Base-by-base conservation (phyloP, 2,113 vertebrate species). In the Otis tarda region DNA sequence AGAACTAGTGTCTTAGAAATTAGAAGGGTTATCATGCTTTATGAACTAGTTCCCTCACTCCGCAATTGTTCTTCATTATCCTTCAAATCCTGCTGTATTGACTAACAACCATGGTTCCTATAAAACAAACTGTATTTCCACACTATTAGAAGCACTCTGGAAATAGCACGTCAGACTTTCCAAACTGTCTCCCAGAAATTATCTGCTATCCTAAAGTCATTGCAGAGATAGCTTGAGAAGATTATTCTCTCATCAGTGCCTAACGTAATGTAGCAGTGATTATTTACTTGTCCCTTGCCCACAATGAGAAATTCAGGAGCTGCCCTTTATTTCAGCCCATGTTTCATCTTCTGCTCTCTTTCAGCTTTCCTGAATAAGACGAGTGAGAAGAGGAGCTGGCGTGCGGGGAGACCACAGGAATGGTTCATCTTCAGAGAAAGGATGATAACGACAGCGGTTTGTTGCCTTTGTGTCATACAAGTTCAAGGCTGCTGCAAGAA, bases 331-430 rank as follows among this genome's bases (percentile, higher is more conserved):
- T 80, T 83, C 45, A 47, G 25, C 24, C 39, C 39, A 7, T 90
- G 60, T 64, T 93, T 92, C 71, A 89, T 69, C 71, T 55, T 68
- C 76, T 83, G 53, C 37, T 89, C 59, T 73, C 69, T 33, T 50
- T 77, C 67, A 39, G 55, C 43, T 73, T 57, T 21, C 83, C 28
- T 71, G 70, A 28, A 39, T 33, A 87, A 52, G n/a, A 52, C 6
- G 14, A 47, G 59, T 16, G 20, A 75, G 75, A 53, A 49, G 37
- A 65, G 61, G 52, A 52, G 27, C 52, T 86, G 50, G n/a, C 16
- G 2, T 50, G 41, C 3, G 6, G 61, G 55, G 43, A 68, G 56
- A 39, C 22, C 9, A 12, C 60, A 84, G 49, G 28, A 55, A 31
- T 49, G 18, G 41, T 50, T 63, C 3, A 5, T 25, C n/a, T 67